phyloP scores from a whole-genome alignment of 2,113 vertebrate species.

The Anolis carolinensis region DNA sequence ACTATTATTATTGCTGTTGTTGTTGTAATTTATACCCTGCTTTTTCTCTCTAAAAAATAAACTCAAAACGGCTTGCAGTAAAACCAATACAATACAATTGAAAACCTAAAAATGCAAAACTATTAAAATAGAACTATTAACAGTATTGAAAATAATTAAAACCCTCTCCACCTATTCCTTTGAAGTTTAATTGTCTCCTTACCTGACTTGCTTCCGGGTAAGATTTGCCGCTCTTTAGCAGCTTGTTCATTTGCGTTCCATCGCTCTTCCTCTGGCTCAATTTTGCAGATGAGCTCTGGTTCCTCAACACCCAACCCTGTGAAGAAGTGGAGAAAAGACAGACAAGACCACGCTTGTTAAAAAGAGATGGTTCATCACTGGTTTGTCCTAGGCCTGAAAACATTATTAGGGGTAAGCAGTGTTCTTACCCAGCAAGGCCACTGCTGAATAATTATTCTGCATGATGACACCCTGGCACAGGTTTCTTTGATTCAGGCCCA shows the following conservation, averaged over 20 bases:
- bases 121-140: no score
- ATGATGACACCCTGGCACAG: not conserved
- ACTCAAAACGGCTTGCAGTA: no score
- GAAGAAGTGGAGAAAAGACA: not conserved
- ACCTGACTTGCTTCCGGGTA: slow-evolving; percentile 13
- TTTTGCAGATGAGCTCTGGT: slow-evolving; percentile 21
- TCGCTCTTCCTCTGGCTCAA: slow-evolving; percentile 11
- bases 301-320: slow-evolving; percentile 8
- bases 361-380: not conserved
- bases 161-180: not conserved
- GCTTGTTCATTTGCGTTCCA: slow-evolving; percentile 8
- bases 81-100: no score
- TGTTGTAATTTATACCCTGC: no score
- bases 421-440: slow-evolving; percentile 18
- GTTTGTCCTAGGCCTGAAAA: no score
- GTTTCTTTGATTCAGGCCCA: not conserved
- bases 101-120: no score
- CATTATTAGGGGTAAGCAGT: not conserved
- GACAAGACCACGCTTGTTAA: not conserved
- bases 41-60: no score
- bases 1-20: no score
- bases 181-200: not conserved
- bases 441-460: not conserved
- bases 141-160: no score
- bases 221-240: not conserved